Evolutionary conservation across 2,113 vertebrate genomes (phyloP).

Genomic region (Pavo muticus): DNA sequence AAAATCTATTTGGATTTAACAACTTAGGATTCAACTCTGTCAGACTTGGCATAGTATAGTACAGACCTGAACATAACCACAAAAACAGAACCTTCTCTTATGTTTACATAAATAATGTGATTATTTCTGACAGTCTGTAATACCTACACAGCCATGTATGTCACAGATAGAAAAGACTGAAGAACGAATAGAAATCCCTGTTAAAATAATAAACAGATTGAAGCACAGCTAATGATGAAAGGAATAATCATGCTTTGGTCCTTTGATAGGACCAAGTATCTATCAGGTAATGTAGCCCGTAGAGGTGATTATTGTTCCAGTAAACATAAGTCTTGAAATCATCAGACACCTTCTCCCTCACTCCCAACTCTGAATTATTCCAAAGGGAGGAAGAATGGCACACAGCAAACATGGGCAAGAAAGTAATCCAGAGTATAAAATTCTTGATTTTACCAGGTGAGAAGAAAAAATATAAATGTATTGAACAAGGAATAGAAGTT

Average conservation of each 20-base stretch:
- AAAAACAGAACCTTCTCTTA: background rate
- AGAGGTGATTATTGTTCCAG: background rate
- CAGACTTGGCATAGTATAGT: background rate
- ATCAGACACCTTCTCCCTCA: accelerated
- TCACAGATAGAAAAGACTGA: background rate
- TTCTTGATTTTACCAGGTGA: accelerated
- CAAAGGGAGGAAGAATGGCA: background rate
- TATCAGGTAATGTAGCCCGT: background rate
- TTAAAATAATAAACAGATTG: background rate
- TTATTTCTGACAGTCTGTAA: background rate
- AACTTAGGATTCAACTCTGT: background rate
- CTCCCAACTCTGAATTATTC: background rate
- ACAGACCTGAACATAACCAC: background rate
- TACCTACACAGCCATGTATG: background rate
- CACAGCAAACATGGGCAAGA: background rate
- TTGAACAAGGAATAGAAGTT: background rate
- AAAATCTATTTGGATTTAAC: background rate
- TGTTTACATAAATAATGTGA: background rate
- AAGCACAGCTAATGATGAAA: background rate
- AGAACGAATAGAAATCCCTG: background rate
- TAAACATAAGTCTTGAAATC: background rate
- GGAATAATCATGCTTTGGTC: background rate
- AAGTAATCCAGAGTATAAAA: background rate
- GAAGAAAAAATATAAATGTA: background rate
- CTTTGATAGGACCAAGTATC: background rate